Percentiles rank a stretch among this genome's conserved stretches.
phyloP scores from a whole-genome alignment of 2,888 invertebrate species.

The Nycteola revayana region DNA sequence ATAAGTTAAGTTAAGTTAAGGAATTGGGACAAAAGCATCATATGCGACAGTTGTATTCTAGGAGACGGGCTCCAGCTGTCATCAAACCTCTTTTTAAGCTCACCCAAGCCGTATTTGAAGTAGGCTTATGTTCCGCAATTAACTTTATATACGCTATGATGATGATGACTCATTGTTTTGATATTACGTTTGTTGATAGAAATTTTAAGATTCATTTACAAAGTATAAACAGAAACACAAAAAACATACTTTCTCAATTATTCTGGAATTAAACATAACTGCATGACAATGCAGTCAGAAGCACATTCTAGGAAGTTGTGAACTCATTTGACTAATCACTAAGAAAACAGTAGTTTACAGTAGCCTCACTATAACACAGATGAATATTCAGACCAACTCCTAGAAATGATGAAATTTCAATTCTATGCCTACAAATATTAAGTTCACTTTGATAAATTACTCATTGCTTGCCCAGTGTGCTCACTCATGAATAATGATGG shows the following conservation, averaged over 20 bases:
- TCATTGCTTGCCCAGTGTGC: constrained; percentile 13
- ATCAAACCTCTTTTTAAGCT: no score
- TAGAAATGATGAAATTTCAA: constrained; percentile 1
- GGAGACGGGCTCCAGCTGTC: no score
- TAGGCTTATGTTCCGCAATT: no score
- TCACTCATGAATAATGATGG: constrained; percentile 31
- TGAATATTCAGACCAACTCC: constrained; percentile 23
- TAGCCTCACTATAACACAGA: constrained; percentile 34
- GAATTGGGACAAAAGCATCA: no score
- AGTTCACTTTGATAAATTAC: constrained; percentile 3
- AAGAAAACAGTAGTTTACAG: constrained; percentile 54
- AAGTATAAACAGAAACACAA: not conserved
- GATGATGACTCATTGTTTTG: no score
- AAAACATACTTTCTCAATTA: not conserved
- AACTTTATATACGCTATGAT: no score
- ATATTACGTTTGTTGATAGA: no score
- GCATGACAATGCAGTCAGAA: constrained; percentile 10
- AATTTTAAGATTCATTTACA: not conserved
- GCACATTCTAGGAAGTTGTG: constrained; percentile 22
- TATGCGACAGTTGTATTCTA: no score
- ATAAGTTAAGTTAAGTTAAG: no score
- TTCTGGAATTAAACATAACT: constrained; percentile 4
- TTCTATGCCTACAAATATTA: constrained; percentile 3
- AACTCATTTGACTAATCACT: constrained; percentile 32
- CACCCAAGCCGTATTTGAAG: no score